Evolutionary conservation across 2,797 vertebrate species (phyloP).

Genomic region (Luscinia megarhynchos): DNA sequence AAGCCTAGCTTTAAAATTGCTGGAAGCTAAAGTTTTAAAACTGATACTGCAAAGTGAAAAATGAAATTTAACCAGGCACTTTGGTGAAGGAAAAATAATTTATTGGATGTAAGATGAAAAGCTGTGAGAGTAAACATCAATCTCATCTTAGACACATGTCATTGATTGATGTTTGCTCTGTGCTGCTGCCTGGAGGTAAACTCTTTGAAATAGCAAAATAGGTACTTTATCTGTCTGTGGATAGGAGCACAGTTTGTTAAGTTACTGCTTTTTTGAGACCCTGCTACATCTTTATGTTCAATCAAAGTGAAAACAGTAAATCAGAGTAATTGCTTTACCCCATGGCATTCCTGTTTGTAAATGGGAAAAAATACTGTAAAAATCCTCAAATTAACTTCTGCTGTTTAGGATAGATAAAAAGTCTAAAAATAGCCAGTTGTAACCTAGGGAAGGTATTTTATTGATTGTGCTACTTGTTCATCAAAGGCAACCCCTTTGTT

Average conservation of each 20-base stretch:
- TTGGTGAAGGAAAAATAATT: slow-evolving; percentile 78
- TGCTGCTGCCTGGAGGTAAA: slow-evolving; percentile 68
- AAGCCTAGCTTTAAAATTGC: slow-evolving; percentile 67
- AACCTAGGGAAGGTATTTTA: slow-evolving; percentile 56
- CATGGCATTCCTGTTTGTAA: slow-evolving; percentile 72
- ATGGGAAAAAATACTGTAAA: slow-evolving; percentile 74
- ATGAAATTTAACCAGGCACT: slow-evolving; percentile 78
- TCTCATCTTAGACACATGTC: slow-evolving; percentile 68
- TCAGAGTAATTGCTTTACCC: slow-evolving; percentile 80
- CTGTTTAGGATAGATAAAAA: slow-evolving; percentile 67
- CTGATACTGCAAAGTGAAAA: slow-evolving; percentile 73
- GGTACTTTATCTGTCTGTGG: slow-evolving; percentile 76
- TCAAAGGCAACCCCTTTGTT: slow-evolving; percentile 46
- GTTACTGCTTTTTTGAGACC: slow-evolving; percentile 74
- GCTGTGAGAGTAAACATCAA: slow-evolving; percentile 74
- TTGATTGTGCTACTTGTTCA: slow-evolving; percentile 64
- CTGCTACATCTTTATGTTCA: slow-evolving; percentile 77
- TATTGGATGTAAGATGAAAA: slow-evolving; percentile 73
- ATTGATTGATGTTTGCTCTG: slow-evolving; percentile 73
- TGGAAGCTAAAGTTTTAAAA: slow-evolving; percentile 72
- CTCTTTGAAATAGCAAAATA: slow-evolving; percentile 75
- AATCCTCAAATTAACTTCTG: slow-evolving; percentile 77
- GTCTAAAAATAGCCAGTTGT: slow-evolving; percentile 48
- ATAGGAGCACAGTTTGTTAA: slow-evolving; percentile 71
- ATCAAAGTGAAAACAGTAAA: slow-evolving; percentile 78